Conservation (phyloP, 2,888 invertebrate genomes). For the Pelosia muscerda region DNA sequence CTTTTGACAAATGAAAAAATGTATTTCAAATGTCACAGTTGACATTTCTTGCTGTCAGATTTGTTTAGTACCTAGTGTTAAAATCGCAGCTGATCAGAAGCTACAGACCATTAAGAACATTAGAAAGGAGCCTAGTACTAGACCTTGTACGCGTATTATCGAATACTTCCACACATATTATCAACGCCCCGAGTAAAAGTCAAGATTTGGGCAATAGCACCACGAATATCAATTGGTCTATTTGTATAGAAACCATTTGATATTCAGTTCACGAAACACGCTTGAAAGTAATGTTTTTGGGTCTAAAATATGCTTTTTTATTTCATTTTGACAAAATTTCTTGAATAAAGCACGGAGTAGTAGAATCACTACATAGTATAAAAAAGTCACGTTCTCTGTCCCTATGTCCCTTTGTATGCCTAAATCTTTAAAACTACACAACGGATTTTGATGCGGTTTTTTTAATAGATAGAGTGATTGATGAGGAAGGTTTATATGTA, state of each 20-base stretch:
- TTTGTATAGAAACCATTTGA: constrained; percentile 4
- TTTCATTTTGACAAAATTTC: background rate
- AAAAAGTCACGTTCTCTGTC: no score
- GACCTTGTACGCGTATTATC: background rate
- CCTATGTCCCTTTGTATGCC: no score
- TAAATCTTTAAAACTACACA: no score
- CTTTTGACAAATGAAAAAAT: background rate
- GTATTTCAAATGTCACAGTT: background rate
- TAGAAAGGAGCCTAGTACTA: background rate
- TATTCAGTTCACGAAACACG: constrained; percentile 10
- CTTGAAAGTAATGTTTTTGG: constrained; percentile 1
- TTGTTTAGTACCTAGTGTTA: no score
- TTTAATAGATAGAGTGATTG: no score
- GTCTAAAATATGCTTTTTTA: constrained; percentile 10
- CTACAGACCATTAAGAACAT: background rate
- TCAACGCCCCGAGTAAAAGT: background rate
- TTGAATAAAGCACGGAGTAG: background rate
- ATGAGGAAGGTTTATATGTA: no score
- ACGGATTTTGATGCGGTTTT: no score
- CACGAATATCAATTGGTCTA: constrained; percentile 1
- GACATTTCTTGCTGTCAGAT: background rate
- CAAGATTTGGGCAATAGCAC: background rate
- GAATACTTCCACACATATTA: background rate
- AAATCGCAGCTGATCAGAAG: background rate
- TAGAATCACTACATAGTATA: no score